Percentiles rank a stretch among this genome's conserved stretches.
Evolutionary conservation across 2,113 vertebrate species (phyloP).

Genomic region (Pituophis catenifer): DNA sequence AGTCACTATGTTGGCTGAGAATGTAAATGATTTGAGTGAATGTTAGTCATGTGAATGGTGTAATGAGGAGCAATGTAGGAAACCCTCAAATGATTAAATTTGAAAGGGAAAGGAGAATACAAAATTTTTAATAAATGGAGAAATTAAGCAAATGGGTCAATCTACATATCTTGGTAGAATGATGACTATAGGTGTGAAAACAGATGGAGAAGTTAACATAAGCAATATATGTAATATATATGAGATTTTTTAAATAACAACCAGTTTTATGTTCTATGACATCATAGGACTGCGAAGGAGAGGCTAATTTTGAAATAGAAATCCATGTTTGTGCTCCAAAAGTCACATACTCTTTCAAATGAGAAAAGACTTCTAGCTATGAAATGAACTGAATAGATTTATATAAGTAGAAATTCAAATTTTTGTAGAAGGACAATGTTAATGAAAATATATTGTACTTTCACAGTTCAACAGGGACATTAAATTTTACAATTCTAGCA

Average conservation of each 20-base stretch:
- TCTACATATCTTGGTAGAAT: not conserved
- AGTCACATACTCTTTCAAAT: not conserved
- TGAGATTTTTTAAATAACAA: not conserved
- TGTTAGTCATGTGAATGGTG: not conserved
- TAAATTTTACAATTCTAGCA: not conserved
- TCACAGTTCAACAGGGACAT: not conserved
- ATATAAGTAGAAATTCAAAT: too few relatives aligned
- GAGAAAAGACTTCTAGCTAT: not conserved
- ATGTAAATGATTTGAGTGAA: not conserved
- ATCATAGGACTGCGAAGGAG: not conserved
- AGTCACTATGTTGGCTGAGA: not conserved
- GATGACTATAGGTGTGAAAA: not conserved
- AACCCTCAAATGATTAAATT: not conserved
- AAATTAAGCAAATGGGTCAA: not conserved
- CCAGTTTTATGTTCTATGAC: not conserved
- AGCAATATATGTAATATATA: not conserved
- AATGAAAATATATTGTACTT: not conserved
- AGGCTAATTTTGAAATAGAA: not conserved
- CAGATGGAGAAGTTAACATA: not conserved
- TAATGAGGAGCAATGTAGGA: not conserved
- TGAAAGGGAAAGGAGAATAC: not conserved
- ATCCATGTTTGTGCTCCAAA: not conserved
- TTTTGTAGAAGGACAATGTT: too few relatives aligned
- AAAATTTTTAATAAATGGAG: not conserved
- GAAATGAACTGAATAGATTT: not conserved